Evolutionary conservation across 2,797 vertebrate genomes (phyloP), one percentile per base, ranked within the genome.

Genomic region (Pelochelys cantorii): DNA sequence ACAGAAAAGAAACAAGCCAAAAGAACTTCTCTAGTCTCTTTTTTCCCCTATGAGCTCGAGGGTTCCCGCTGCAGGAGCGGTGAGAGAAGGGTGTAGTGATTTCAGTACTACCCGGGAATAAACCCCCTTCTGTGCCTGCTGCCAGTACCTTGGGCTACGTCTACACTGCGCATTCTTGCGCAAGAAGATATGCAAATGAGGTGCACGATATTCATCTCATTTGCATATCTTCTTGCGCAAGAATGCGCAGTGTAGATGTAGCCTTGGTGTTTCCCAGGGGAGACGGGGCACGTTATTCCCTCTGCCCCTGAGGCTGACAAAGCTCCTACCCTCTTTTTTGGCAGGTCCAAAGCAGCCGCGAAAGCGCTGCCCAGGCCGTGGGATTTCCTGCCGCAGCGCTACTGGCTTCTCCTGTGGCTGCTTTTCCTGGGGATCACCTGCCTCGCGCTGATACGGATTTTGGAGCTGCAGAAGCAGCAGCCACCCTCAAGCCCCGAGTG

Each of bases 351-450:
- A 81, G 90, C 23, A 18, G 84, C 92, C 18, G 27, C 62, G 1
- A 34, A 0, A 0, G 95, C 96, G 80, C 87, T 96, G 82, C 96
- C 92, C 94, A 83, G 90, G 89, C 86, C 92, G 0, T 96, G 97
- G 97, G 83, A 95, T 87, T 93, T 96, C 85, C 31, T 97, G 86
- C 94, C 95, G 0, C 95, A 93, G 31, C 89, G 96, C 81, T 97
- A 93, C 60, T 95, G 96, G 95, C 4, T 97, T 92, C 86, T 97
- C 85, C 86, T 97, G 78, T 96, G 97, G 95, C 87, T 97, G 74
- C 95, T 97, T 56, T 95, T 97, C 79, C 90, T 97, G 48, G 96
- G 97, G 55, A 52, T 97, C 1, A 53, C 90, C 68, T 96, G 97
- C 90, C 92, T 97, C 71, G 87, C 96, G 79, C 81, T 97, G 25